Evolutionary conservation across 2,888 invertebrate species (phyloP).

Genomic region (Agriopis marginaria): DNA sequence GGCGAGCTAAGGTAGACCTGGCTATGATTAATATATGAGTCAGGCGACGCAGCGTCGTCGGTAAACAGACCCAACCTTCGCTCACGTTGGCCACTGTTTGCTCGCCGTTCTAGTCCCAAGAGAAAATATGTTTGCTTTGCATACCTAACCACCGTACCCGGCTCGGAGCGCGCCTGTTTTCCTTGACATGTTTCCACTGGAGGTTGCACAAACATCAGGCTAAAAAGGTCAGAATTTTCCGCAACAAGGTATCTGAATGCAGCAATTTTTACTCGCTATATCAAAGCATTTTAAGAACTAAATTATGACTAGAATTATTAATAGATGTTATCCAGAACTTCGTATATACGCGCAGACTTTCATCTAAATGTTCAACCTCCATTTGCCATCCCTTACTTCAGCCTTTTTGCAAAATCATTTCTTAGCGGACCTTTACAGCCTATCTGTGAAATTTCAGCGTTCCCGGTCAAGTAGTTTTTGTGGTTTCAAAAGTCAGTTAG

Average conservation of each 20-base stretch:
- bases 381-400: too few species aligned
- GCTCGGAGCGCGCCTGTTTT: slow-evolving; percentile 71
- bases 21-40: slow-evolving; percentile 85
- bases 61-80: slow-evolving; percentile 82
- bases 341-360: too few species aligned
- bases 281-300: not conserved
- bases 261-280: slow-evolving; percentile 6
- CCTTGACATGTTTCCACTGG: slow-evolving; percentile 77
- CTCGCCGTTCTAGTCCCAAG: slow-evolving; percentile 82
- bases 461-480: too few species aligned
- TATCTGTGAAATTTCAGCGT: too few species aligned
- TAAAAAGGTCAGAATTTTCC: slow-evolving; percentile 40
- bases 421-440: too few species aligned
- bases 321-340: too few species aligned
- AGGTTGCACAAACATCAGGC: slow-evolving; percentile 64
- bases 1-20: slow-evolving; percentile 72
- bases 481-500: too few species aligned
- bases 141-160: slow-evolving; percentile 77
- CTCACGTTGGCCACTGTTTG: slow-evolving; percentile 80
- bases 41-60: slow-evolving; percentile 81
- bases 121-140: slow-evolving; percentile 85
- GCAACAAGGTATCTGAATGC: slow-evolving; percentile 31
- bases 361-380: too few species aligned
- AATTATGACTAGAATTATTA: too few species aligned
- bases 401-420: too few species aligned